Percentiles rank a stretch among this genome's conserved stretches.
These are phyloP conservation scores for Leuctra nigra DNA, from an alignment of 2,888 invertebrate genomes.

Conservation along the genomic window DNA sequence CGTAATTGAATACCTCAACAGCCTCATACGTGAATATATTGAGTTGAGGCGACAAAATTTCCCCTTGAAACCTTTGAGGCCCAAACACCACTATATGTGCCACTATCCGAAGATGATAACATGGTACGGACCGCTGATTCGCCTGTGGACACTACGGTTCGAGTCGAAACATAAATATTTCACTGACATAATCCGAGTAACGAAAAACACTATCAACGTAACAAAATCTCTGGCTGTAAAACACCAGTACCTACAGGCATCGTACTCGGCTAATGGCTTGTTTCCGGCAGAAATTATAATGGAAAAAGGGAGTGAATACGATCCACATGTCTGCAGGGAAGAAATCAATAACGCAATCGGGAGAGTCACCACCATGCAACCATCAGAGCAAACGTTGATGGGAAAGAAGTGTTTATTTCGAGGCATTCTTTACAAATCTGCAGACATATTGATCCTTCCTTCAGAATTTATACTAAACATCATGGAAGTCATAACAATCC, in stretches of 20 bases:
- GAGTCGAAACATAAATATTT: neutral
- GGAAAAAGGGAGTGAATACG: neutral
- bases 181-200: neutral
- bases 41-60: neutral
- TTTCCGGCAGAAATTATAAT: no score
- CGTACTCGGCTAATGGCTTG: neutral
- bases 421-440: neutral
- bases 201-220: neutral
- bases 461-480: neutral
- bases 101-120: neutral
- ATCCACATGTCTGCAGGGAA: neutral
- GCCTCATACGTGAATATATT: neutral
- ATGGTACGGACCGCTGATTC: neutral
- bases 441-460: neutral
- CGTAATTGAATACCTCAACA: neutral
- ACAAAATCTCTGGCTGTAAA: neutral
- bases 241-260: neutral
- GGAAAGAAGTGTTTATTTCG: neutral
- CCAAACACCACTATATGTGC: constrained; percentile 25
- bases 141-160: neutral
- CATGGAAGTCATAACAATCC: neutral
- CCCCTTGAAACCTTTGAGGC: constrained; percentile 12
- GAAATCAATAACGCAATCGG: neutral
- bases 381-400: neutral
- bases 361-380: neutral